Evolutionary conservation across 2,888 invertebrate genomes (phyloP), one percentile per base, ranked within the genome.

Genomic region (Calephelis perditalis): DNA sequence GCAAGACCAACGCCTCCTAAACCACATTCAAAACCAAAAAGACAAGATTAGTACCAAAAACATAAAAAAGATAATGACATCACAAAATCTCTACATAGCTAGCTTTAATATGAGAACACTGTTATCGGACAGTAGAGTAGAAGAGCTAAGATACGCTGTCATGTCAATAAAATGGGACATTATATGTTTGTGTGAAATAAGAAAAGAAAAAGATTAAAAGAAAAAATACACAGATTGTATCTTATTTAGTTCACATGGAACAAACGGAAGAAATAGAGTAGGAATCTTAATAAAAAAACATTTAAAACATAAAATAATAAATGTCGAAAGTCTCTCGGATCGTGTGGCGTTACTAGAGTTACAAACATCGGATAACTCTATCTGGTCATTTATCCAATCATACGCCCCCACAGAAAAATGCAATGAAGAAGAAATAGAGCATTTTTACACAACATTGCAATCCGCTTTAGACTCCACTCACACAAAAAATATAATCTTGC

Each of bases 311-410:
- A 59, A 67, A 43, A 65, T 68, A 37, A 26, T 63, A 36, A 65
- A 57, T 56, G 46, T 67, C 0, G 62, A 59, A 62, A 65, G 63
- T 9, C 59, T 67, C 55, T 68, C 68, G 8, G 68, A 70, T 8
- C 54, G 70, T 3, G 64, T 68, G 3, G 66, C 66, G 7, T 15
- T 62, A 10, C 58, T 9, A n/a, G n/a, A n/a, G n/a, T n/a, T n/a
- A n/a, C n/a, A n/a, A n/a, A n/a, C n/a, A n/a, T n/a, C n/a, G n/a
- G 57, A 63, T n/a, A 49, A 62, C 3, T 43, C 7, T 54, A 45
- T 8, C 5, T 65, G 49, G 59, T 62, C 65, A 37, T 57, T 67
- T 40, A 26, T 67, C 10, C 63, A 65, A 57, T 15, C 45, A 40
- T 65, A 64, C 46, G 63, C 65, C 3, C 63, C 65, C 35, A 67